Evolutionary conservation across 2,888 invertebrate species (phyloP), one percentile per base, ranked within the genome.

Genomic region (Mechanitis messenoides): DNA sequence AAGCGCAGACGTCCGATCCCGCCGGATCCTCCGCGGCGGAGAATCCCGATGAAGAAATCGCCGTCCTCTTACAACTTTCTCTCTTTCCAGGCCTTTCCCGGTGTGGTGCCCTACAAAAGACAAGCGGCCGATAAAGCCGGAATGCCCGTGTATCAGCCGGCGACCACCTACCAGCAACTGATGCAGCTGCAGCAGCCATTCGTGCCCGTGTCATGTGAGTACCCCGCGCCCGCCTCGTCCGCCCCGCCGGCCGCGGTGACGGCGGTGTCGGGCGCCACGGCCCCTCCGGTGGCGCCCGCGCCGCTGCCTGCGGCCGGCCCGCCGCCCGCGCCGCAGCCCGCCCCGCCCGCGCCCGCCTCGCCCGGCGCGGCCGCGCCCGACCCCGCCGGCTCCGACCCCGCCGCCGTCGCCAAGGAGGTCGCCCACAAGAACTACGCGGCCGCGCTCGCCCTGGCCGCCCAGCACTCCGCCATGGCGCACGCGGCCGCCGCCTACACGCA

Each of bases 201-300:
- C 93, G 97, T 97, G 94, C 97, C 97, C 94, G 97, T 97, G 92
- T 97, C 97, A 95, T 97, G 97, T 97, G 97, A 98, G 97, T 97
- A 95, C 95, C 93, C 93, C 92, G 92, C 92, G 91, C 92, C 93
- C 89, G 92, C 92, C 79, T 90, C 92, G 84, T 89, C 91, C 79
- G 90, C 91, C 90, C 92, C 93, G 87, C 92, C 92, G 83, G 82
- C 86, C 78, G 87, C 83, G 79, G 76, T 75, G 71, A 74, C 80
- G 61, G 72, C 73, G 62, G 71, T 71, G 70, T 74, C 69, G 65
- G 67, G 77, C 78, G 68, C 78, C 76, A 66, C 80, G 74, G 70
- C 80, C 67, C 74, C 75, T 68, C 72, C 73, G 69, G 66, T 71
- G 47, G 68, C 73, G 70, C 73, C 74, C 75, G 76, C 78, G 72